phyloP scores from a whole-genome alignment of 1,140 invertebrate genomes.

The Neuroterus valhalla region DNA sequence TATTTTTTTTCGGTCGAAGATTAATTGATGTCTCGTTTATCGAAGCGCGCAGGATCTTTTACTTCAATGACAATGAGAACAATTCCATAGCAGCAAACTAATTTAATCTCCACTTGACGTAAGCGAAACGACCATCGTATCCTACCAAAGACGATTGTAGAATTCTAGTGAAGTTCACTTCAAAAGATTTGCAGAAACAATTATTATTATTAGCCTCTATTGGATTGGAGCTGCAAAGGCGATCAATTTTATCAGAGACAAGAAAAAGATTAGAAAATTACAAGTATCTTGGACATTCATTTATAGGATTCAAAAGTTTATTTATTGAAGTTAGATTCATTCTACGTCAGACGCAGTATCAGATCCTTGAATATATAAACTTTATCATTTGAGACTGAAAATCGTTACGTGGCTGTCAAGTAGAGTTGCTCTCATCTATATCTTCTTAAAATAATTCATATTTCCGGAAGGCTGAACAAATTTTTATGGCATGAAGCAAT shows the following conservation, averaged over 20 bases:
- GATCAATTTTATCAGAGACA: neutral
- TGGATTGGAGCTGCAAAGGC: neutral
- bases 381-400: conserved; percentile 1
- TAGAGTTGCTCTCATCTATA: neutral
- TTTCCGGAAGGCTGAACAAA: neutral
- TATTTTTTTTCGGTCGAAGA: conserved; percentile 33
- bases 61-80: conserved; percentile 43
- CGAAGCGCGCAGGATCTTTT: conserved; percentile 25
- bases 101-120: conserved; percentile 8
- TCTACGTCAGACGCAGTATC: neutral
- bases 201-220: neutral
- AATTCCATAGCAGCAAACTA: neutral
- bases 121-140: neutral
- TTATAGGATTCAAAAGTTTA: neutral
- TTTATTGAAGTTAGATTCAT: conserved; percentile 13
- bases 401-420: neutral
- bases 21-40: conserved; percentile 36
- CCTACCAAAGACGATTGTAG: neutral
- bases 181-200: neutral
- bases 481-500: neutral
- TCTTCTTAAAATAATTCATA: neutral
- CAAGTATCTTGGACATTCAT: neutral
- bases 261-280: neutral
- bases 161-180: neutral
- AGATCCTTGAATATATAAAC: neutral